Evolutionary conservation across 2,888 invertebrate species (phyloP).

Genomic region (Drosophila quinaria): DNA sequence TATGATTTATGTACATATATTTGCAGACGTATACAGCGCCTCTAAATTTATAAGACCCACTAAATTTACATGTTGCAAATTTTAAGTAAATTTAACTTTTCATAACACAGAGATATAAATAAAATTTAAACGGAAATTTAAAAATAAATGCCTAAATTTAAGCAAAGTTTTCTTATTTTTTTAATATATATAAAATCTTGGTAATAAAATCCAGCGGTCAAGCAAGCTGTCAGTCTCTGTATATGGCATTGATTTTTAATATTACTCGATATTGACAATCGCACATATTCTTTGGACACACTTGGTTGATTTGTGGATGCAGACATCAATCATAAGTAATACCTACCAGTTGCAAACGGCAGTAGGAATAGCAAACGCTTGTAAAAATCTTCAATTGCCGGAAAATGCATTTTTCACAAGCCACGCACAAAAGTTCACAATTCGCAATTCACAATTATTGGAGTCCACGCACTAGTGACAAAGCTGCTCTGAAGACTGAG

Average conservation of each 20-base stretch:
- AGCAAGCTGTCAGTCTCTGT: too few species aligned
- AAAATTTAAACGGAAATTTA: too few species aligned
- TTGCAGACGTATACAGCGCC: background rate
- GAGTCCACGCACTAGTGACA: slow-evolving; percentile 30
- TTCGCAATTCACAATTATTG: slow-evolving; percentile 8
- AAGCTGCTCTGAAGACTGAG: slow-evolving; percentile 62
- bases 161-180: too few species aligned
- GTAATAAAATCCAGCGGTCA: too few species aligned
- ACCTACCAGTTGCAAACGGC: slow-evolving; percentile 70
- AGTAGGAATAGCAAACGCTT: slow-evolving; percentile 67
- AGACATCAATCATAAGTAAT: slow-evolving; percentile 29
- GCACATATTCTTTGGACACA: slow-evolving; percentile 52
- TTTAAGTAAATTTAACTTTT: too few species aligned
- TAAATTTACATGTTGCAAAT: too few species aligned
- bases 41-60: too few species aligned
- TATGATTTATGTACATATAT: background rate
- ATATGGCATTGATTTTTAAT: background rate
- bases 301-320: slow-evolving; percentile 58
- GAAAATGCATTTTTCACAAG: slow-evolving; percentile 69
- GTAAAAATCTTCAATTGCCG: slow-evolving; percentile 66
- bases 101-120: too few species aligned
- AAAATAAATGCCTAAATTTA: too few species aligned
- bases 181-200: too few species aligned
- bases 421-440: slow-evolving; percentile 13
- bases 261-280: slow-evolving; percentile 40